A percentile compares a stretch with the other conserved stretches of the same genome.
Conservation (phyloP, 2,888 invertebrate species). For the Lottia scabra region DNA sequence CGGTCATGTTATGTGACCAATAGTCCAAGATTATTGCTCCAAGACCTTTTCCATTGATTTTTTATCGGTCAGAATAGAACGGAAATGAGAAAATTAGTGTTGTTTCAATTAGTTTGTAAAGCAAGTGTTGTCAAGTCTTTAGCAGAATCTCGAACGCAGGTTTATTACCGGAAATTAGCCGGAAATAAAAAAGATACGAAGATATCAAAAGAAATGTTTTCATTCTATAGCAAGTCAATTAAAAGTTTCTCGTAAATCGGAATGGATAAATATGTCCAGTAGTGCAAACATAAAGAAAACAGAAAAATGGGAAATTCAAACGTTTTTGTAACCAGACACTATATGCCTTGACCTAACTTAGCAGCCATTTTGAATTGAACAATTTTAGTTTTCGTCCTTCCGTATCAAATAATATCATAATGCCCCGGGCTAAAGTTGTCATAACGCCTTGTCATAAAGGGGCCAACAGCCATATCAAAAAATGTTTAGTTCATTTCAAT, state of each 20-base stretch:
- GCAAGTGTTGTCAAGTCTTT: neutral
- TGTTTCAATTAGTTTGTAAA: slow-evolving; percentile 3
- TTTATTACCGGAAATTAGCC: neutral
- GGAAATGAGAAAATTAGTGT: neutral
- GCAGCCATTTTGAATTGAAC: no score
- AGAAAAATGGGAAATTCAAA: neutral
- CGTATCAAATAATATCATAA: no score
- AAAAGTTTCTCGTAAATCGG: neutral
- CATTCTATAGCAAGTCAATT: neutral
- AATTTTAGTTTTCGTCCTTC: no score
- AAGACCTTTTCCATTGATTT: neutral
- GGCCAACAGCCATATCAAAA: no score
- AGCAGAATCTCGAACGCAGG: neutral
- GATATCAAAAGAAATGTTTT: neutral
- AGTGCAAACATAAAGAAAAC: neutral
- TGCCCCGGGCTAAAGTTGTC: no score
- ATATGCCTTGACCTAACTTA: no score
- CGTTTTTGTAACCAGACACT: no score
- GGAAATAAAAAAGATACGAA: slow-evolving; percentile 1
- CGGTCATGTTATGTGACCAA: neutral
- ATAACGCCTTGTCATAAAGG: no score
- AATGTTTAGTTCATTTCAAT: no score
- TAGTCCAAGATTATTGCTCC: neutral
- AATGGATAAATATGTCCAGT: neutral
- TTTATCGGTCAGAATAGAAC: neutral